A percentile compares a stretch with the other conserved stretches of the same genome.
Conservation (phyloP, 2,113 vertebrate species). For the Melospiza georgiana region DNA sequence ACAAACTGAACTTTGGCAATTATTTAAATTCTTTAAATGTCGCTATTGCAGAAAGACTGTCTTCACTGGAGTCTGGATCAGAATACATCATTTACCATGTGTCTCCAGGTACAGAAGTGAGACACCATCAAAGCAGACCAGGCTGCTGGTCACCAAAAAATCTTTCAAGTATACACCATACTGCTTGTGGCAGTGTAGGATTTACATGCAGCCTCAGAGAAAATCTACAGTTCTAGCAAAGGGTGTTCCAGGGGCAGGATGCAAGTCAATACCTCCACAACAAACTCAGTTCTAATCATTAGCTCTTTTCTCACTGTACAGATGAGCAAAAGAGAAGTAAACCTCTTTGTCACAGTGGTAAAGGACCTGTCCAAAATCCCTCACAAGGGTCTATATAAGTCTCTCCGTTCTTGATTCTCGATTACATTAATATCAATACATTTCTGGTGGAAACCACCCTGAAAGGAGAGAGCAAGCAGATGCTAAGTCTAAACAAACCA, state of each 20-base stretch:
- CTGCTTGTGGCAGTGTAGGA: neutral
- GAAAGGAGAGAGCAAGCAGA: neutral
- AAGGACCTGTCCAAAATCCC: neutral
- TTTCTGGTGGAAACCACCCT: neutral
- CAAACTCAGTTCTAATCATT: neutral
- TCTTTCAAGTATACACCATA: neutral
- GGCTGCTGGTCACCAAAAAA: neutral
- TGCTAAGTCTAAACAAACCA: neutral
- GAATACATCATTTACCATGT: neutral
- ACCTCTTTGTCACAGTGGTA: neutral
- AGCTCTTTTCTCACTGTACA: neutral
- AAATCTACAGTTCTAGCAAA: neutral
- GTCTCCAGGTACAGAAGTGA: neutral
- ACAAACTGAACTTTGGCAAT: neutral
- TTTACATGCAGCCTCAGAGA: neutral
- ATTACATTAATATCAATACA: neutral
- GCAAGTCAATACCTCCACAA: neutral
- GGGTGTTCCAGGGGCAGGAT: neutral
- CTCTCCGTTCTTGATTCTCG: neutral
- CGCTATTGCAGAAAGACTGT: fast-evolving
- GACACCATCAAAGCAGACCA: neutral
- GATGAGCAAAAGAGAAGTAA: neutral
- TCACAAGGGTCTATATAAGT: neutral
- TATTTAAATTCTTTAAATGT: neutral
- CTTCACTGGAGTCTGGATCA: neutral